Percentiles rank a stretch among this genome's conserved stretches.
Conservation (phyloP, 2,113 vertebrate genomes). For the Semnornis frantzii region DNA sequence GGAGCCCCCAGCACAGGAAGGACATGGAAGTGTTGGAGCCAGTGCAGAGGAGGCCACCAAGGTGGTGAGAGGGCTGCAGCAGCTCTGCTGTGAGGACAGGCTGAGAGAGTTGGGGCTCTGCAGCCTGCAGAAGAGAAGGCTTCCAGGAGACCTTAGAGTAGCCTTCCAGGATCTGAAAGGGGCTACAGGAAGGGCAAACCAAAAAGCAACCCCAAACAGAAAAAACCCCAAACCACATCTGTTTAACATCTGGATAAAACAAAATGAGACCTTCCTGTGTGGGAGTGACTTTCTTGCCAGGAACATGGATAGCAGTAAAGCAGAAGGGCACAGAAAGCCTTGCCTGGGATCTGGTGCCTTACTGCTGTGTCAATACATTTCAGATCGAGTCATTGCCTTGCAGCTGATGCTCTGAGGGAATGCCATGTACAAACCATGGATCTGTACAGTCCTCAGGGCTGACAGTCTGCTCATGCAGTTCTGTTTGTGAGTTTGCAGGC, state of each 20-base stretch:
- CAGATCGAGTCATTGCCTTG: neutral
- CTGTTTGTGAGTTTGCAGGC: neutral
- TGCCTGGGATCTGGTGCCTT: neutral
- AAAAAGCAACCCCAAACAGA: too few species aligned
- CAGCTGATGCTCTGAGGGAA: neutral
- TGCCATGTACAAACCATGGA: neutral
- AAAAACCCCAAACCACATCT: too few species aligned
- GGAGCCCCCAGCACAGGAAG: too few species aligned
- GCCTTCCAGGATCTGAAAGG: too few species aligned
- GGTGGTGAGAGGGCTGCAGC: too few species aligned
- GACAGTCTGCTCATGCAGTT: neutral
- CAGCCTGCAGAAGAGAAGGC: too few species aligned
- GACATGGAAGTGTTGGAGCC: too few species aligned
- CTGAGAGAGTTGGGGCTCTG: too few species aligned
- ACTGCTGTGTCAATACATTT: neutral
- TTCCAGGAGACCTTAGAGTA: too few species aligned
- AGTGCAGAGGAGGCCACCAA: too few species aligned
- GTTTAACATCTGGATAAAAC: neutral
- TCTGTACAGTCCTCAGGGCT: neutral
- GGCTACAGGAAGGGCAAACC: too few species aligned
- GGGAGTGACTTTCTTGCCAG: neutral
- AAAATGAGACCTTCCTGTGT: neutral
- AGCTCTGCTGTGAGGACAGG: too few species aligned
- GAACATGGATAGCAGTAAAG: neutral
- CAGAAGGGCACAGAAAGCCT: neutral